Percentiles rank a stretch among this genome's conserved stretches.
Conservation (phyloP, 2,113 vertebrate genomes). For the Anhinga anhinga region DNA sequence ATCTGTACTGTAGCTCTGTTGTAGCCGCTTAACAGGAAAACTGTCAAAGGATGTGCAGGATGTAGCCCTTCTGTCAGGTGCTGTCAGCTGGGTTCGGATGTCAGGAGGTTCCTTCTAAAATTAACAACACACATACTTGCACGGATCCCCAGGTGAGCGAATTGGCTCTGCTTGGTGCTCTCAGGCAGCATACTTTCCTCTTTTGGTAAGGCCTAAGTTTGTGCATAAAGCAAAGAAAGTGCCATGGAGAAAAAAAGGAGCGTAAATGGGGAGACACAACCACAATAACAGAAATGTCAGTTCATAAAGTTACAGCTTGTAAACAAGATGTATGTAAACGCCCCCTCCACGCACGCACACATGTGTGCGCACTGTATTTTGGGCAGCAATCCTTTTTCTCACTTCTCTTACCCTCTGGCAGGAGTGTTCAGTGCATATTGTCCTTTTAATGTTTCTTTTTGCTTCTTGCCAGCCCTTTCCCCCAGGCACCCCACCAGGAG, state of each 20-base stretch:
- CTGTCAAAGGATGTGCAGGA: not conserved
- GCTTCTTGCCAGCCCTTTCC: not conserved
- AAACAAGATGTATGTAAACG: not conserved
- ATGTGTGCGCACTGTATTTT: not conserved
- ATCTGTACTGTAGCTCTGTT: not conserved
- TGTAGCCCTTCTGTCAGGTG: constrained; percentile 15
- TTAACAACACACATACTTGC: not conserved
- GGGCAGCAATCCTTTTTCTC: not conserved
- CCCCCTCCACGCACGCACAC: rapidly evolving
- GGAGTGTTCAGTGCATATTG: not conserved
- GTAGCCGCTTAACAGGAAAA: not conserved
- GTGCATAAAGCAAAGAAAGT: not conserved
- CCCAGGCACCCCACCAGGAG: not conserved
- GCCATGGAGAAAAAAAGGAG: not conserved
- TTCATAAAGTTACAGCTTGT: not conserved
- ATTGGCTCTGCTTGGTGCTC: not conserved
- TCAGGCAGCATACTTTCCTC: not conserved
- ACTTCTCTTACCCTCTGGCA: not conserved
- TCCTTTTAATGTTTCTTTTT: not conserved
- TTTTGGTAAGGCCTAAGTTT: not conserved
- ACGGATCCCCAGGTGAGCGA: not conserved
- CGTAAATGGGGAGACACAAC: not conserved
- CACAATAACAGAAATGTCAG: not conserved
- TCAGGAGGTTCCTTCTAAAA: not conserved
- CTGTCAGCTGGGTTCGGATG: not conserved